A percentile compares a stretch with the other conserved stretches of the same genome.
Evolutionary conservation across 1,140 invertebrate species (phyloP).

Genomic region (Rhopalosiphum padi): DNA sequence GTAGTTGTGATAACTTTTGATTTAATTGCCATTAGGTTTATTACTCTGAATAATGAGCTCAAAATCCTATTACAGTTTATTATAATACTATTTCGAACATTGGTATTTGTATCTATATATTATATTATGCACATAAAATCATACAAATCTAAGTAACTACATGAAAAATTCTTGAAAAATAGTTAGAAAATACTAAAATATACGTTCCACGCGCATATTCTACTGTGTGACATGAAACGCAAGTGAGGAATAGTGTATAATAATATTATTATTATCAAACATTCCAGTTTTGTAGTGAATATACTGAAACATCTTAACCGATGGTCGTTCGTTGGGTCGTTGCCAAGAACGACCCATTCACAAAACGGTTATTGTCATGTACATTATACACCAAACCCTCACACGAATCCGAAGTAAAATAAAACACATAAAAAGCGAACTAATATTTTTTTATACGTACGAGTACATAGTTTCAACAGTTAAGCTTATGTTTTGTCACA

Average conservation of each 20-base stretch:
- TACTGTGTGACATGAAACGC: not conserved
- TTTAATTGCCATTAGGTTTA: too few relatives aligned
- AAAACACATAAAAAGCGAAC: slow-evolving; percentile 26
- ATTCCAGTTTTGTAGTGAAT: not conserved
- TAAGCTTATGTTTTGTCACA: slow-evolving; percentile 25
- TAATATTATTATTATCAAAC: not conserved
- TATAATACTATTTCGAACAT: too few relatives aligned
- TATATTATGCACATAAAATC: not conserved
- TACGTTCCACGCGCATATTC: not conserved
- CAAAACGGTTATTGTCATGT: slow-evolving; percentile 27
- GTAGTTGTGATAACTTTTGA: not conserved
- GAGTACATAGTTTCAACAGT: not conserved
- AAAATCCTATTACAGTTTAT: not conserved
- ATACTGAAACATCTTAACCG: not conserved
- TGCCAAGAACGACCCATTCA: slow-evolving; percentile 38
- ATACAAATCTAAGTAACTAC: not conserved
- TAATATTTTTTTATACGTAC: not conserved
- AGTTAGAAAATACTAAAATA: not conserved
- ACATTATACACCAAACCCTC: not conserved
- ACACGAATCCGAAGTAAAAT: not conserved
- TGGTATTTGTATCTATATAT: not conserved
- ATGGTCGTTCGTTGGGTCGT: slow-evolving; percentile 23
- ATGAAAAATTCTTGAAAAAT: not conserved
- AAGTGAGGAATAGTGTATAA: not conserved
- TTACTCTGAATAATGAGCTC: too few relatives aligned